Evolutionary conservation across 2,797 vertebrate genomes (phyloP).

Genomic region (Orestias chungarensis): DNA sequence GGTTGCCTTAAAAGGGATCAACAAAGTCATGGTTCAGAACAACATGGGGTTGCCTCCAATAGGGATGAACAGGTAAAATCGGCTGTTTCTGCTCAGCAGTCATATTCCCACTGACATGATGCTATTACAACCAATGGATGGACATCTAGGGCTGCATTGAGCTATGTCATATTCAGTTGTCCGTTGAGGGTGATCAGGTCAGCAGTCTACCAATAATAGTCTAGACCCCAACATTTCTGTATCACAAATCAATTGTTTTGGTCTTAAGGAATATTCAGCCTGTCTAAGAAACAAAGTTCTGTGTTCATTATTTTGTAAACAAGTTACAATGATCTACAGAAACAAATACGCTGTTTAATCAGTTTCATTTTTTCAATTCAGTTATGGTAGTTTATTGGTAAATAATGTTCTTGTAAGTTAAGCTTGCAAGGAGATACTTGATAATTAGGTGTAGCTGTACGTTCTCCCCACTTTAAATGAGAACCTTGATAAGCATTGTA

Average conservation of each 20-base stretch:
- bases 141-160: too few relatives aligned
- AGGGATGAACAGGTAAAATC: slow-evolving; percentile 93
- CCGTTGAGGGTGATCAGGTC: too few relatives aligned
- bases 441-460: not conserved
- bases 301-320: not conserved
- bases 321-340: not conserved
- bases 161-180: too few relatives aligned
- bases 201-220: too few relatives aligned
- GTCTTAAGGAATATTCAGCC: not conserved
- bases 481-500: not conserved
- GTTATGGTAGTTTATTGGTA: too few relatives aligned
- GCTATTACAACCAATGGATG: too few relatives aligned
- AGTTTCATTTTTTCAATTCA: not conserved
- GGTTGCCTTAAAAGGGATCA: slow-evolving; percentile 98
- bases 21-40: slow-evolving; percentile 99
- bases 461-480: not conserved
- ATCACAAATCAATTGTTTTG: not conserved
- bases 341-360: not conserved
- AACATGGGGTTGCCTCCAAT: slow-evolving; percentile 95
- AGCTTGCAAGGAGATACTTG: not conserved
- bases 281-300: not conserved
- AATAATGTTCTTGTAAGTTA: too few relatives aligned
- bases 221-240: not conserved
- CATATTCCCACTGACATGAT: not conserved
- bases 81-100: not conserved